These are phyloP conservation scores for Cisticola juncidis DNA, from an alignment of 2,113 vertebrate genomes.

Conservation along the genomic window DNA sequence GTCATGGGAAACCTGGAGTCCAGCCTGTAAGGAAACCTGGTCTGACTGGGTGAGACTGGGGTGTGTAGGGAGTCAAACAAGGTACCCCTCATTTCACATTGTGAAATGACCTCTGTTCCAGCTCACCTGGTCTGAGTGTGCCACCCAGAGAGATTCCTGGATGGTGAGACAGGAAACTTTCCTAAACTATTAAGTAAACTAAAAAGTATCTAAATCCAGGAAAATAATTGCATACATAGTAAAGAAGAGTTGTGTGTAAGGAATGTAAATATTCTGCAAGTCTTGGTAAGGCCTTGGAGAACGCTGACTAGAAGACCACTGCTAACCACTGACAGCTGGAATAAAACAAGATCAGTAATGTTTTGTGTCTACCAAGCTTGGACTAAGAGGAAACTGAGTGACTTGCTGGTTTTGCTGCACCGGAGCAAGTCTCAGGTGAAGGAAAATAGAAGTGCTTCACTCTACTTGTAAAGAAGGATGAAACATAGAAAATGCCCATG, in stretches of 20 bases:
- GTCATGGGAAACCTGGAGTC: background rate
- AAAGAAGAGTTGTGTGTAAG: background rate
- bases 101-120: background rate
- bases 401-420: background rate
- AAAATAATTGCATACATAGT: background rate
- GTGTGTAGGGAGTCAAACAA: background rate
- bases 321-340: background rate
- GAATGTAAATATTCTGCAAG: background rate
- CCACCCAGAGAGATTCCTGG: background rate
- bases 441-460: background rate
- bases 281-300: background rate
- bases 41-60: background rate
- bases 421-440: background rate
- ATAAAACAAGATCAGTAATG: background rate
- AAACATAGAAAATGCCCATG: background rate
- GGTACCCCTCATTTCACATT: background rate
- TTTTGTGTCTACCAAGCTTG: background rate
- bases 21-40: rapidly evolving
- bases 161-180: background rate
- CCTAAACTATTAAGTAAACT: background rate
- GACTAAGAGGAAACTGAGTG: background rate
- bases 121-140: background rate
- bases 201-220: background rate
- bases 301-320: background rate
- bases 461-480: background rate